A percentile compares a stretch with the other conserved stretches of the same genome.
These are phyloP conservation scores for Piaya cayana DNA, from an alignment of 2,113 vertebrate species.

Conservation along the genomic window DNA sequence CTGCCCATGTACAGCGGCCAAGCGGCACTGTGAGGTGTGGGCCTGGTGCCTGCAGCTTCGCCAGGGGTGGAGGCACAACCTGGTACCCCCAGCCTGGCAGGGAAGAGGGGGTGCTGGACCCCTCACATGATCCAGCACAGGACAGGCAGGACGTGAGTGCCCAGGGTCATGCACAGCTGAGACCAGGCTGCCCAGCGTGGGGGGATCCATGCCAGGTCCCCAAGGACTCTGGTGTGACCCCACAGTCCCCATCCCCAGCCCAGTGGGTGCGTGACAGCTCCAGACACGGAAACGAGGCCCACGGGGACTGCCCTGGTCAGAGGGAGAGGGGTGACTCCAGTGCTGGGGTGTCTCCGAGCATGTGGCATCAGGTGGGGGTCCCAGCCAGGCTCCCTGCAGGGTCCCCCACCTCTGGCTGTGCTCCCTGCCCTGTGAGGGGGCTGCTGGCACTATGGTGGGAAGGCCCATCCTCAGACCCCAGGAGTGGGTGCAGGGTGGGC, in stretches of 20 bases:
- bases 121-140: rapidly evolving
- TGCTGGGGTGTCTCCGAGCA: background rate
- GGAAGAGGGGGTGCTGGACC: rapidly evolving
- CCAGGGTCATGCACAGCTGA: rapidly evolving
- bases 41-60: background rate
- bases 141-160: background rate
- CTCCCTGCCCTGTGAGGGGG: background rate
- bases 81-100: background rate
- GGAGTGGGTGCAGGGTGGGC: rapidly evolving
- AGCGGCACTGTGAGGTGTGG: rapidly evolving
- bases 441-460: background rate
- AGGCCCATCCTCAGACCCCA: rapidly evolving
- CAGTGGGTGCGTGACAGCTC: no score
- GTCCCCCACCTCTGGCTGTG: rapidly evolving
- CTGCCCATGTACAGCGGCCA: background rate
- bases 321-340: background rate
- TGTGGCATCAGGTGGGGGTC: rapidly evolving
- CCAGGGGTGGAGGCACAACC: background rate
- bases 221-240: background rate
- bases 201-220: background rate
- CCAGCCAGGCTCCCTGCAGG: no score
- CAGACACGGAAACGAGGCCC: no score
- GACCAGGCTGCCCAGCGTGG: rapidly evolving
- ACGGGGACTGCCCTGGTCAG: background rate
- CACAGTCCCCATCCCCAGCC: background rate